Evolutionary conservation across 2,888 invertebrate species (phyloP).

Genomic region (Axea sp.): DNA sequence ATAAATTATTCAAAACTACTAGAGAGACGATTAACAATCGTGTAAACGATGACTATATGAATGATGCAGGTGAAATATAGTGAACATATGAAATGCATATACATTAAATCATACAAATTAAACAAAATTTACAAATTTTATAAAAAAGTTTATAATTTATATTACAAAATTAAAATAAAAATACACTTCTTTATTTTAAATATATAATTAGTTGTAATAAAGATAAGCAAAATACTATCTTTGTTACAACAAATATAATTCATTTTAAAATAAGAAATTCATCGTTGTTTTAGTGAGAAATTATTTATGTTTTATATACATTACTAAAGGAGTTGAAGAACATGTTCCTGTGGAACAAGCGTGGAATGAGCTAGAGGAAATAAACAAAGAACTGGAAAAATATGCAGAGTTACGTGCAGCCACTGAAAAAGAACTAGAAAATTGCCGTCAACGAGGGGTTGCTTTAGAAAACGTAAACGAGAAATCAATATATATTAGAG

Average conservation of each 20-base stretch:
- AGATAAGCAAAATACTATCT: too few species aligned
- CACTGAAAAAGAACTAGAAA: conserved; percentile 90
- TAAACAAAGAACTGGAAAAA: conserved; percentile 91
- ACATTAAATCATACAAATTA: neutral
- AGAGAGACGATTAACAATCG: conserved; percentile 79
- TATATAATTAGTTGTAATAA: too few species aligned
- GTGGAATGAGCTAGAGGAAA: conserved; percentile 90
- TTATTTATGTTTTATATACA: conserved; percentile 37
- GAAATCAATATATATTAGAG: too few species aligned
- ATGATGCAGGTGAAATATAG: conserved; percentile 67
- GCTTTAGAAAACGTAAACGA: conserved; percentile 92
- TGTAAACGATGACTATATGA: conserved; percentile 66
- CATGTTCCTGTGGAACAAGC: conserved; percentile 87
- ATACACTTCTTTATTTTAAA: too few species aligned
- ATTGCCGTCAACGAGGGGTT: conserved; percentile 88
- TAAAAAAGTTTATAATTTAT: neutral
- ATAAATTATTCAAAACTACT: conserved; percentile 84
- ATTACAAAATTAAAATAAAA: too few species aligned
- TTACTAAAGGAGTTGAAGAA: conserved; percentile 72
- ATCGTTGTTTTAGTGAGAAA: conserved; percentile 12
- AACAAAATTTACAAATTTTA: neutral
- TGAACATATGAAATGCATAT: neutral
- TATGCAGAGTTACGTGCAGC: conserved; percentile 87
- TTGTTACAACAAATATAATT: too few species aligned
- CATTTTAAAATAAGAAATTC: neutral